phyloP scores from a whole-genome alignment of 1,140 invertebrate species.

The Orius insidiosus region DNA sequence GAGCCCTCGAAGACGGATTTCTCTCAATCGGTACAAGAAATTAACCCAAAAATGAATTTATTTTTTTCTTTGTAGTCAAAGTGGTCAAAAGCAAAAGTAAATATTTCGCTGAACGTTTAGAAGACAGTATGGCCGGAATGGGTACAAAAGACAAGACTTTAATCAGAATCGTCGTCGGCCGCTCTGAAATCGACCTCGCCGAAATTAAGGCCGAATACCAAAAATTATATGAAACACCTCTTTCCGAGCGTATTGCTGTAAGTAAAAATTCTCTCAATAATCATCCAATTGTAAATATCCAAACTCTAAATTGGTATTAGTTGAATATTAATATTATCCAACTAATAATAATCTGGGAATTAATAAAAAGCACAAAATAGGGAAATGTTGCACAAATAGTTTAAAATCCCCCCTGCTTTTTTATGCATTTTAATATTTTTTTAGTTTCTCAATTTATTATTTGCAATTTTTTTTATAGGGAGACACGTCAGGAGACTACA shows the following conservation, averaged over 20 bases:
- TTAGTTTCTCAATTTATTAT: conserved; percentile 3
- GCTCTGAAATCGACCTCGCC: conserved; percentile 74
- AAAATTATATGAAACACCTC: conserved; percentile 54
- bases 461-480: conserved; percentile 19
- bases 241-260: conserved; percentile 51
- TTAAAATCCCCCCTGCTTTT: too few relatives aligned
- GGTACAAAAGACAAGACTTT: conserved; percentile 73
- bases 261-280: conserved; percentile 15
- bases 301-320: too few relatives aligned
- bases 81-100: conserved; percentile 64
- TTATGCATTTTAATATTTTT: neutral
- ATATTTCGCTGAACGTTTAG: conserved; percentile 77
- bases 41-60: neutral
- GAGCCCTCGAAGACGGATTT: conserved; percentile 66
- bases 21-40: conserved; percentile 59
- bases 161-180: conserved; percentile 68
- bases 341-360: too few relatives aligned
- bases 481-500: conserved; percentile 76
- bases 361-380: too few relatives aligned
- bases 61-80: conserved; percentile 37
- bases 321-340: too few relatives aligned
- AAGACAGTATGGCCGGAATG: conserved; percentile 72
- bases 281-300: neutral
- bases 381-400: too few relatives aligned
- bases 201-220: conserved; percentile 71